Base-by-base conservation (phyloP, 2,888 invertebrate genomes). In the Suillia variegata region DNA sequence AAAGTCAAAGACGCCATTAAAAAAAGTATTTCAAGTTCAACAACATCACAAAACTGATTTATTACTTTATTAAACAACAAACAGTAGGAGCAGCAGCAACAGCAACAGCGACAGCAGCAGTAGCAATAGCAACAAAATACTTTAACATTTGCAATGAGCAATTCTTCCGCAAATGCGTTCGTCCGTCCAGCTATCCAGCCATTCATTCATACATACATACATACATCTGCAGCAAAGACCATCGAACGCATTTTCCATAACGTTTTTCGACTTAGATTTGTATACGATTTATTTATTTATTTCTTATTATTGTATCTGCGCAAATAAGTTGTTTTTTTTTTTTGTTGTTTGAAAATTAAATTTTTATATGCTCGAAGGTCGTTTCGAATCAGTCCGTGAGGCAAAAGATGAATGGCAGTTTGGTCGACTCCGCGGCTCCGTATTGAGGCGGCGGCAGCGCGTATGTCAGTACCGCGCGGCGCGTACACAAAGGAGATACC, bases 301-400 rank as follows among this genome's bases (percentile, higher is more conserved):
- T 6, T 31, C 6, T 31, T 8, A 31, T 8, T 31, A 31, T 31
- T 8, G 38, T 38, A n/a, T 38, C n/a, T n/a, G n/a, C n/a, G n/a
- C n/a, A n/a, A n/a, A n/a, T 38, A n/a, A 6, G 4, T 45, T 45
- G 17, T 45, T 45, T 13, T 18, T 45, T 8, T 20, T 45, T 45
- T 13, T 38, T 38, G n/a, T 45, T 45, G 10, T 38, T 45, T 18
- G 18, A 5, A 45, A 45, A 45, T 18, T 45, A 45, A 45, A 45
- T 62, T 63, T 67, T 66, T 64, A 66, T 63, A 59, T 54, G 57
- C 17, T 58, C 62, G 61, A 66, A 68, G 68, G 68, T 68, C 66
- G 63, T 62, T 66, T 38, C 33, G 59, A 58, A 61, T 57, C 58
- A 63, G 56, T n/a, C 6, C 12, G 12, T 12, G 12, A 31, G 31